phyloP scores from a whole-genome alignment of 1,140 invertebrate species.

The Atta colombica region DNA sequence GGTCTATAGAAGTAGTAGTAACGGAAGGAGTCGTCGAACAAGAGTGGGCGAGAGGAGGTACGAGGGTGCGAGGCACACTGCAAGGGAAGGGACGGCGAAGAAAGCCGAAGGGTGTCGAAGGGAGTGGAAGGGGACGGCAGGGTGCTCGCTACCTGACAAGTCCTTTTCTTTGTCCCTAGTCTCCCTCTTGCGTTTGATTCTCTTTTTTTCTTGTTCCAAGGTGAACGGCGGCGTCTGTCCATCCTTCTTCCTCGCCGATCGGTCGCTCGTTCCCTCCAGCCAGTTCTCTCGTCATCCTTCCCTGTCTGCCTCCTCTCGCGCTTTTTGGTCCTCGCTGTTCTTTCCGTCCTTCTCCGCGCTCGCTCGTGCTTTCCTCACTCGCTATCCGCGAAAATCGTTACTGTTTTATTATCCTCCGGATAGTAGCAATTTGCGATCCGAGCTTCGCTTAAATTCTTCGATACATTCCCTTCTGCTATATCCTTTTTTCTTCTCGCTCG shows the following conservation, averaged over 20 bases:
- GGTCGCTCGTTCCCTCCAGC: conserved; percentile 22
- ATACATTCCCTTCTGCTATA: conserved; percentile 35
- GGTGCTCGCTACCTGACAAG: conserved; percentile 79
- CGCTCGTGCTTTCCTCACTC: conserved; percentile 44
- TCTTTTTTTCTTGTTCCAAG: conserved; percentile 75
- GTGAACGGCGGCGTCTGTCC: conserved; percentile 68
- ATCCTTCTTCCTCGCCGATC: conserved; percentile 57
- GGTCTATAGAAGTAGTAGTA: conserved; percentile 19
- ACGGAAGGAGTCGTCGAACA: conserved; percentile 54
- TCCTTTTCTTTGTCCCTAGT: conserved; percentile 78
- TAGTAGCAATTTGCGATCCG: conserved; percentile 59
- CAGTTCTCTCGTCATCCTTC: conserved; percentile 35
- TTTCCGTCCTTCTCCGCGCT: conserved; percentile 50
- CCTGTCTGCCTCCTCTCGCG: conserved; percentile 50
- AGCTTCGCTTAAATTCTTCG: conserved; percentile 53
- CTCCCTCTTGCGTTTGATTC: conserved; percentile 39
- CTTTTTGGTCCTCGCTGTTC: conserved; percentile 28
- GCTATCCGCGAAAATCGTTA: conserved; percentile 49
- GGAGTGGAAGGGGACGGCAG: conserved; percentile 68
- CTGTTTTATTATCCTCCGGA: conserved; percentile 53
- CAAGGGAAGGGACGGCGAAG: conserved; percentile 48
- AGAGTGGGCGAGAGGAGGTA: conserved; percentile 33
- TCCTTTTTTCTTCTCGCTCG: conserved; percentile 44
- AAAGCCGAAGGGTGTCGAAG: conserved; percentile 65
- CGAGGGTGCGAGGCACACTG: not conserved